A percentile compares a stretch with the other conserved stretches of the same genome.
Evolutionary conservation across 2,113 vertebrate species (phyloP).

Genomic region (Manacus vitellinus): DNA sequence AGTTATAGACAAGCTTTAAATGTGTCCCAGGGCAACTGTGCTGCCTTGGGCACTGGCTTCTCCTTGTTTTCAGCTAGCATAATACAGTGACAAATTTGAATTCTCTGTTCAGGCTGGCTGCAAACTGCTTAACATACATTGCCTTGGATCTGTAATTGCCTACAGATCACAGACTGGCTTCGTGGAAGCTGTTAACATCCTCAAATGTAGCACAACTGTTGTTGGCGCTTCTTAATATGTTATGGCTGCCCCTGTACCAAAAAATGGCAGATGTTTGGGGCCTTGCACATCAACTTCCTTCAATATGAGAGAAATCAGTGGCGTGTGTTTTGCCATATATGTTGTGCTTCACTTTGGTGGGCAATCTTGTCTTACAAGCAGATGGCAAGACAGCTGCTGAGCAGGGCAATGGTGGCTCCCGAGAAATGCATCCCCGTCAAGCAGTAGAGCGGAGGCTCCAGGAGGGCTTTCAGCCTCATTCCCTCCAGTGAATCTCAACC

Average conservation of each 20-base stretch:
- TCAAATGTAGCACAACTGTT: not conserved
- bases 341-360: fast-evolving
- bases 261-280: not conserved
- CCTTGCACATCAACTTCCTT: not conserved
- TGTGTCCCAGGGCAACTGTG: not conserved
- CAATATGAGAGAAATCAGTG: not conserved
- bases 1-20: not conserved
- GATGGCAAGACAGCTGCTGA: not conserved
- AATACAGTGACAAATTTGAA: not conserved
- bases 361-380: not conserved
- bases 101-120: not conserved
- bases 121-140: not conserved
- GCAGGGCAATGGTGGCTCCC: not conserved
- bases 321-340: not conserved
- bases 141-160: not conserved
- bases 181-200: not conserved
- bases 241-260: not conserved
- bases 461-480: not conserved
- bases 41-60: not conserved
- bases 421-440: not conserved
- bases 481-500: not conserved
- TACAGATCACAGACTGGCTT: not conserved
- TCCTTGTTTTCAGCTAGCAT: not conserved
- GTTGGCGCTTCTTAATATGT: not conserved
- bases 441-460: not conserved